Evolutionary conservation across 2,113 vertebrate species (phyloP).

Genomic region (Laterallus jamaicensis): DNA sequence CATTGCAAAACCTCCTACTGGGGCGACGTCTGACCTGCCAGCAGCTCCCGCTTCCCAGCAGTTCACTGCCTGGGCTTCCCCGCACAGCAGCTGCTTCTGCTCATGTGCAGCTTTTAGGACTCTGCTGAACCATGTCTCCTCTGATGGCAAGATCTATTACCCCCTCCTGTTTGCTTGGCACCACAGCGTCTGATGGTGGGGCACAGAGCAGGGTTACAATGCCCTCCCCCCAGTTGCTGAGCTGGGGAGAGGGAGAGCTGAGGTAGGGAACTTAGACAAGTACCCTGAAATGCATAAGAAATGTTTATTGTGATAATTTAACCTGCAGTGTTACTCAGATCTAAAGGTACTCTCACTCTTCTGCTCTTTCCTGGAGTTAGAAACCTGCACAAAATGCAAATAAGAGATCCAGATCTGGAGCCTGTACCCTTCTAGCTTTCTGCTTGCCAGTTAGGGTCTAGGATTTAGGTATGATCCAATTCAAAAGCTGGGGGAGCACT

Average conservation of each 20-base stretch:
- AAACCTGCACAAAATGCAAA: background rate
- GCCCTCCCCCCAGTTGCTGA: background rate
- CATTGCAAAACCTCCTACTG: background rate
- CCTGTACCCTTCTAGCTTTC: background rate
- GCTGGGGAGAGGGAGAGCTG: background rate
- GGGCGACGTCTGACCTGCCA: background rate
- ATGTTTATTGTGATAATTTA: background rate
- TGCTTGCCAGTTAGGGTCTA: background rate
- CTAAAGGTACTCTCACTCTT: background rate
- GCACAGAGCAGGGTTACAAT: background rate
- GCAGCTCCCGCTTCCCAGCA: background rate
- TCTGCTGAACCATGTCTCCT: background rate
- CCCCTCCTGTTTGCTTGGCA: background rate
- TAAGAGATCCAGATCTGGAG: background rate
- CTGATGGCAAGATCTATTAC: background rate
- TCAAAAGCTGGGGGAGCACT: background rate
- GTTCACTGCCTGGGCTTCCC: background rate
- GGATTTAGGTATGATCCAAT: background rate
- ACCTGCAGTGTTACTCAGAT: background rate
- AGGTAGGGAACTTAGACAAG: background rate
- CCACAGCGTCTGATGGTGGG: fast-evolving
- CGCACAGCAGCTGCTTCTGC: background rate
- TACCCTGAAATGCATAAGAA: background rate
- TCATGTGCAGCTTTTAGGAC: background rate
- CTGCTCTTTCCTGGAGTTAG: background rate